Evolutionary conservation across 2,797 vertebrate species (phyloP), one percentile per base, ranked within the genome.

Genomic region (Sebastes trivittatus): DNA sequence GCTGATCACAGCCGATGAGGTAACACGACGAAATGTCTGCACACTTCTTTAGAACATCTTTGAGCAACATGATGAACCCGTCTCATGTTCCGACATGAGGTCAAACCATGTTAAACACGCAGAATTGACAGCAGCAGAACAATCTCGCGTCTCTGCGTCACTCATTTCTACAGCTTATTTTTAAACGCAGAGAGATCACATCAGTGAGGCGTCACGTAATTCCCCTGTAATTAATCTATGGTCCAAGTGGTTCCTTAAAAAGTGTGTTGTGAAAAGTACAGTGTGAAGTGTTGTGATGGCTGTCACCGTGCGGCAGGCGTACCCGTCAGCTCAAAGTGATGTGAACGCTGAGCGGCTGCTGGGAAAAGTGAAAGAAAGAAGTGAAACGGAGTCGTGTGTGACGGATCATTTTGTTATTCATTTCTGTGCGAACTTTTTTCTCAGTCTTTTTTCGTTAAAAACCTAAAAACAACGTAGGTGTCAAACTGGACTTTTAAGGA

Each of bases 261-360:
- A 82, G 42, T 34, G 16, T 82, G 82, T 89, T 92, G 76, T 84
- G 87, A 92, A 85, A 90, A 75, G 83, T 83, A 75, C 66, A 77
- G 27, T 75, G 65, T 91, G 88, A 89, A 82, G 67, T 88, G 90
- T 93, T 91, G 80, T 93, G 91, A 94, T 77, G 89, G 80, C 77
- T 92, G 87, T 91, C 87, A 83, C 7, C 20, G 2, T 27, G 65
- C 81, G 22, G 78, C 49, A 13, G 76, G 61, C 42, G 14, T 30
- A 61, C 3, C 30, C 34, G 58, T 77, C 81, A 61, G 74, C 80
- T 86, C 81, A 63, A 77, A 85, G 85, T 75, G 75, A 91, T 58
- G 69, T 16, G 75, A 86, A 27, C 58, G 1, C 64, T 5, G 56
- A 82, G 77, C 72, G 63, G 76, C 78, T 69, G 80, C 78, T 62